Evolutionary conservation across 2,888 invertebrate genomes (phyloP).

Genomic region (Dichetophora obliterata): DNA sequence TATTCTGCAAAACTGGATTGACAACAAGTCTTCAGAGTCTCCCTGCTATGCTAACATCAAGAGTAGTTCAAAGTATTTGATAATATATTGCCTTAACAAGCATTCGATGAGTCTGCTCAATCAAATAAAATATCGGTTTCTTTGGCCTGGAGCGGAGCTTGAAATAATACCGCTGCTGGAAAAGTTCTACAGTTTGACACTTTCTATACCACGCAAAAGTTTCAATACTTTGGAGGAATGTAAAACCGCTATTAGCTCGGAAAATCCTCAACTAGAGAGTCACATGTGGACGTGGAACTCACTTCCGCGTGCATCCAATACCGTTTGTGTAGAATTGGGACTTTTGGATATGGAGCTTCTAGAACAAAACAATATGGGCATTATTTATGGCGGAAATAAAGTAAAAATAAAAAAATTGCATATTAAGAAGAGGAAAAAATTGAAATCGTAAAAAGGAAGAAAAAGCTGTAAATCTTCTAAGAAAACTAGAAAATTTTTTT

Average conservation of each 20-base stretch:
- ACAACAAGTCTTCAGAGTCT: background rate
- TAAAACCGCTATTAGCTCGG: background rate
- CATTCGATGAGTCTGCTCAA: background rate
- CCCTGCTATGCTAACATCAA: background rate
- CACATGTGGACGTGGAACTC: background rate
- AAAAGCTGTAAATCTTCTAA: background rate
- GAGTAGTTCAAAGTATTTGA: background rate
- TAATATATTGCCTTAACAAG: background rate
- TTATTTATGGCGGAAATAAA: background rate
- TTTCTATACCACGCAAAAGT: background rate
- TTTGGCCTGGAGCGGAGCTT: background rate
- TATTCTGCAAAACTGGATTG: background rate
- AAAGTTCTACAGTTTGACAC: no score
- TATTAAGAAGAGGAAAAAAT: background rate
- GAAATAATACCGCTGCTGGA: background rate
- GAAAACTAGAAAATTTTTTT: no score
- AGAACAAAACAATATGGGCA: background rate
- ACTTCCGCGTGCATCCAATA: background rate
- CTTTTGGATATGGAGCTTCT: conserved; percentile 2
- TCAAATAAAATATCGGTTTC: no score
- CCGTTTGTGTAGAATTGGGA: background rate
- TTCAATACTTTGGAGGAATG: background rate
- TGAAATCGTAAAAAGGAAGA: background rate
- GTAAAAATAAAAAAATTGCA: background rate
- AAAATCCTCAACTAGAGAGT: conserved; percentile 2